Base-by-base conservation (phyloP, 2,113 vertebrate genomes). In the Illadopsis cleaveri region DNA sequence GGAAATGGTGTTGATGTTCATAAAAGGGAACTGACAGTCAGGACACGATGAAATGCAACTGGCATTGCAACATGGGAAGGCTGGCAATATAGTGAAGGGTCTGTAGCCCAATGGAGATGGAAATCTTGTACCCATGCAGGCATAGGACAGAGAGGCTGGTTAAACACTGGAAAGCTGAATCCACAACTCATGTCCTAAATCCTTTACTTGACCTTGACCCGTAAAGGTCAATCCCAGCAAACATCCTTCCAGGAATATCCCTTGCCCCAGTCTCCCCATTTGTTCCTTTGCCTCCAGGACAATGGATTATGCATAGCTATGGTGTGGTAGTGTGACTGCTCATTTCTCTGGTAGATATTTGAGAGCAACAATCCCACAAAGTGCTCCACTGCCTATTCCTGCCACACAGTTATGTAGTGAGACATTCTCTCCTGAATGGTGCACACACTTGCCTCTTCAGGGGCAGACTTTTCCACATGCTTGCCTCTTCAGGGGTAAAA, bases 381-480 rank as follows among this genome's bases (percentile, higher is more conserved):
- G 62, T 25, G 8, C 30, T 56, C 30, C 47, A 42, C 7, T n/a
- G 16, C 45, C 33, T 38, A 7, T 37, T 80, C 33, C 25, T 82
- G 12, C 19, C 24, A 44, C 7, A 12, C 4, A 24, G 23, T 11
- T 38, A 0, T 61, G 31, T 3, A 1, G n/a, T 44, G 45, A 69
- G 30, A 47, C 4, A 5, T 64, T 45, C 8, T 6, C 6, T 80
- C 12, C 16, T 2, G 3, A 21, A 7, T 50, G 11, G 24, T 61
- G 20, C 3, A 12, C 0, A 3, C 7, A 3, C 35, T 75, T 75
- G 15, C 16, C 16, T 60, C 31, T 51, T 58, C 45, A 71, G n/a
- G 20, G 10, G 10, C 47, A n/a, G n/a, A n/a, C n/a, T n/a, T n/a
- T n/a, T n/a, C n/a, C 3, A 12, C 0, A 3, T 6, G 3, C 35